A percentile compares a stretch with the other conserved stretches of the same genome.
These are phyloP conservation scores for Marasmarcha lunaedactyla DNA, from an alignment of 2,888 invertebrate species.

Conservation along the genomic window DNA sequence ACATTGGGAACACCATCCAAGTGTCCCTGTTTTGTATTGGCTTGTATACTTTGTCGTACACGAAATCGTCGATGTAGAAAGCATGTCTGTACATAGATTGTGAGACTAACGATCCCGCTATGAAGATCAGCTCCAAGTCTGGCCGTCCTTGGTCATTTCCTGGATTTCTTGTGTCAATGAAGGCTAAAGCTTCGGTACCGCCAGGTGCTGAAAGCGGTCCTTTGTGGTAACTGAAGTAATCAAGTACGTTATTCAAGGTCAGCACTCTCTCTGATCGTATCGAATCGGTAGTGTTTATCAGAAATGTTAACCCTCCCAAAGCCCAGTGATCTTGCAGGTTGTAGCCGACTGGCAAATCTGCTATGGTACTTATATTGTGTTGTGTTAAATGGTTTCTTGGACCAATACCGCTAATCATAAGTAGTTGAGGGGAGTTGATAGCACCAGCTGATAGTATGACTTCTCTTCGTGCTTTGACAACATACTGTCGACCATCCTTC, in stretches of 20 bases:
- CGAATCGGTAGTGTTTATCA: conserved; percentile 75
- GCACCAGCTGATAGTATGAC: conserved; percentile 84
- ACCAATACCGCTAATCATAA: conserved; percentile 86
- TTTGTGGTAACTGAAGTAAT: conserved; percentile 54
- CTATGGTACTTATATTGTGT: conserved; percentile 67
- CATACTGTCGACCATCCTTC: conserved; percentile 52
- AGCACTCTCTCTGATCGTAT: conserved; percentile 70
- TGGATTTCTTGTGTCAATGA: conserved; percentile 61
- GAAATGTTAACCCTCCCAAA: conserved; percentile 76
- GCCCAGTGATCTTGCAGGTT: conserved; percentile 86
- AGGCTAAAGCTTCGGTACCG: conserved; percentile 60
- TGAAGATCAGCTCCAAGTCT: conserved; percentile 70
- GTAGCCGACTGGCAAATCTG: conserved; percentile 76
- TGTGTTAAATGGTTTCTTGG: conserved; percentile 71
- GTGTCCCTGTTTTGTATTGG: conserved; percentile 53
- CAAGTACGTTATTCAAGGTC: conserved; percentile 50
- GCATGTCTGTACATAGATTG: conserved; percentile 38
- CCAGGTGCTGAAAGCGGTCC: conserved; percentile 49
- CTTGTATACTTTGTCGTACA: conserved; percentile 45
- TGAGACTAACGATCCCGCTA: conserved; percentile 58
- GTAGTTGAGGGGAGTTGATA: conserved; percentile 82
- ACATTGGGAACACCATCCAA: conserved; percentile 70
- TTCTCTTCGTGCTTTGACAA: conserved; percentile 70
- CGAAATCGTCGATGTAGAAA: conserved; percentile 41
- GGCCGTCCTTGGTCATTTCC: conserved; percentile 59